Conservation (phyloP, 1,140 invertebrate species). For the Ips nitidus region DNA sequence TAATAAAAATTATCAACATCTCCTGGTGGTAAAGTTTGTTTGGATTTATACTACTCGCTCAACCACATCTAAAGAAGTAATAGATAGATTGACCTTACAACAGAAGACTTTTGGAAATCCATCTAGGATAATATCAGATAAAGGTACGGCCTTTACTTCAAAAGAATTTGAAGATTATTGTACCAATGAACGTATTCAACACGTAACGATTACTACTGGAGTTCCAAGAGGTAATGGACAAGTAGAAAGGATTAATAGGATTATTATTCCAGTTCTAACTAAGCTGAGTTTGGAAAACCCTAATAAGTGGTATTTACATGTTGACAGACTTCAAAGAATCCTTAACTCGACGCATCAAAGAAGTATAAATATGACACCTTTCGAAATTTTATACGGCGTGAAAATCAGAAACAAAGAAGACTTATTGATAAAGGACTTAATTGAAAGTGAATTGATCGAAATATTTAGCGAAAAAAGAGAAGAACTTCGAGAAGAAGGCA, state of each 20-base stretch:
- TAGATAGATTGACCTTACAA: constrained; percentile 32
- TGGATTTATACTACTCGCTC: constrained; percentile 47
- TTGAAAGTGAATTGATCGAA: constrained; percentile 5
- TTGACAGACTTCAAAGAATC: constrained; percentile 42
- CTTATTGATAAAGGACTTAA: constrained; percentile 26
- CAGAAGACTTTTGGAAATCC: constrained; percentile 48
- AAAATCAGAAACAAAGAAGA: constrained; percentile 44
- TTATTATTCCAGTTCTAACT: constrained; percentile 41
- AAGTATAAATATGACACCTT: constrained; percentile 46
- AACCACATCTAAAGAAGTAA: constrained; percentile 42
- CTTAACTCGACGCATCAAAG: constrained; percentile 48
- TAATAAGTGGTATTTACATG: constrained; percentile 45
- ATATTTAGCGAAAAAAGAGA: constrained; percentile 36
- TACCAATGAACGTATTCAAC: constrained; percentile 39
- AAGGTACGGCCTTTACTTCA: constrained; percentile 50
- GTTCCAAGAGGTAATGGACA: constrained; percentile 46
- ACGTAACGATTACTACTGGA: constrained; percentile 44
- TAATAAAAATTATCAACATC: constrained; percentile 51
- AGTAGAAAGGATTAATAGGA: constrained; percentile 45
- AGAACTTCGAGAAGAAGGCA: constrained; percentile 38
- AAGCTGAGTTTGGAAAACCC: constrained; percentile 41
- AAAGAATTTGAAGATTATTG: constrained; percentile 44
- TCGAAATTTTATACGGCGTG: constrained; percentile 46
- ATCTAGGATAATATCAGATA: constrained; percentile 46
- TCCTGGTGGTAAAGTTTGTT: constrained; percentile 51